These are phyloP conservation scores for Yponomeuta evonymella DNA, from an alignment of 2,888 invertebrate genomes.

Conservation along the genomic window DNA sequence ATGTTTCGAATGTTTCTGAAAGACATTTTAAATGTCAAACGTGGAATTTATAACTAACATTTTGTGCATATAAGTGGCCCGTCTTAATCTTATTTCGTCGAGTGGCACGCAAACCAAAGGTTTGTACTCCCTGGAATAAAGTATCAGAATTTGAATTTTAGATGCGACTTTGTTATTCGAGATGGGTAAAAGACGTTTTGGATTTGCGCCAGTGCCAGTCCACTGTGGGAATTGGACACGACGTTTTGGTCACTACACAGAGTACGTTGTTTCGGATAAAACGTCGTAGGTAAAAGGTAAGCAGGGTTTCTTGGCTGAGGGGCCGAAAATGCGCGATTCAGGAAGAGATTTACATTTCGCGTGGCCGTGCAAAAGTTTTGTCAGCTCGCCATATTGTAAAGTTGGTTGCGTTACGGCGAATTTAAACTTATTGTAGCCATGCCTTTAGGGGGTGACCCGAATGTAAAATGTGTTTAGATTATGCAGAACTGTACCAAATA, in stretches of 20 bases:
- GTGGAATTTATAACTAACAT: too few relatives aligned
- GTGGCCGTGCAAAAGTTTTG: neutral
- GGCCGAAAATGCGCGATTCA: neutral
- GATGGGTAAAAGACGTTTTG: conserved; percentile 16
- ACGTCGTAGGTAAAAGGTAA: neutral
- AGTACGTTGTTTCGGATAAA: neutral
- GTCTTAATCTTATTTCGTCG: neutral
- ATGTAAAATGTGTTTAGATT: neutral
- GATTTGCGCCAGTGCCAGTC: conserved; percentile 13
- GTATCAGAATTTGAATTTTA: conserved; percentile 16
- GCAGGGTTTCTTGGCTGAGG: neutral
- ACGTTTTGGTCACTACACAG: conserved; percentile 7
- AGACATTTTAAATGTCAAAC: too few relatives aligned
- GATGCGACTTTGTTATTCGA: conserved; percentile 15
- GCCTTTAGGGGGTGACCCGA: neutral
- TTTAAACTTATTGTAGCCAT: neutral
- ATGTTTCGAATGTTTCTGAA: too few relatives aligned
- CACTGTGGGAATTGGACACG: conserved; percentile 8
- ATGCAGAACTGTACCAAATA: too few relatives aligned
- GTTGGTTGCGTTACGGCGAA: neutral
- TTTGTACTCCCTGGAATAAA: neutral
- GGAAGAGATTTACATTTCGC: neutral
- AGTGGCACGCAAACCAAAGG: neutral
- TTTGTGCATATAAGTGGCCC: too few relatives aligned
- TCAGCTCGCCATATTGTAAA: neutral